Evolutionary conservation across 2,797 vertebrate genomes (phyloP), one percentile per base, ranked within the genome.

Genomic region (Tapera naevia): DNA sequence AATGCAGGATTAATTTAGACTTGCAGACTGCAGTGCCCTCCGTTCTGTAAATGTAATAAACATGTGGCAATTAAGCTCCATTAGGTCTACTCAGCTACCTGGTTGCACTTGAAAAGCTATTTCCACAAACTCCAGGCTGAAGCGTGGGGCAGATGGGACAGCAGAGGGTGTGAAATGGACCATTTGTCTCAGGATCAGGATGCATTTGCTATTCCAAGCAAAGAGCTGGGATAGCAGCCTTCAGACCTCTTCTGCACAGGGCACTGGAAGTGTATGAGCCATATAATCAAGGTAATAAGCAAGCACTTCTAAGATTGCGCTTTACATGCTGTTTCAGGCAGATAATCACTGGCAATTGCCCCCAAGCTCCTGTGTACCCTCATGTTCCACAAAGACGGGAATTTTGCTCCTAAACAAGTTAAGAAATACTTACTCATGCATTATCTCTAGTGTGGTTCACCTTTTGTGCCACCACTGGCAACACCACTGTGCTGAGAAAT

Each of bases 1-100:
- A 93, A 92, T 17, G 24, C n/a, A 80, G 71, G 65, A 87, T 89
- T 95, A 93, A 95, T 95, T 85, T 91, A 92, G 76, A 72, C 70
- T 69, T 92, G 93, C 65, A 88, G 73, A 69, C 70, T 65, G 54
- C 92, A 57, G 74, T 80, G 60, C 69, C 88, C 74, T 96, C 78
- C 46, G 51, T 45, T 80, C 86, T 78, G 79, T 45, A 92, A 85
- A 91, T 85, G 73, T 81, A 83, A 96, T 65, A 95, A 95, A 80
- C 61, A 37, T 80, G 88, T 51, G 27, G 71, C 91, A 94, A 92
- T 94, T 95, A 92, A 92, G 50, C 14, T 93, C 84, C 75, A 83
- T 92, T 91, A 95, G 78, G 27, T 92, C 78, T 92, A n/a, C 69
- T 89, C 91, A 51, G 37, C 74, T 93, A 91, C 71, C 79, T 91